Conservation (phyloP, 2,113 vertebrate species). For the Choloepus hoffmanni region DNA sequence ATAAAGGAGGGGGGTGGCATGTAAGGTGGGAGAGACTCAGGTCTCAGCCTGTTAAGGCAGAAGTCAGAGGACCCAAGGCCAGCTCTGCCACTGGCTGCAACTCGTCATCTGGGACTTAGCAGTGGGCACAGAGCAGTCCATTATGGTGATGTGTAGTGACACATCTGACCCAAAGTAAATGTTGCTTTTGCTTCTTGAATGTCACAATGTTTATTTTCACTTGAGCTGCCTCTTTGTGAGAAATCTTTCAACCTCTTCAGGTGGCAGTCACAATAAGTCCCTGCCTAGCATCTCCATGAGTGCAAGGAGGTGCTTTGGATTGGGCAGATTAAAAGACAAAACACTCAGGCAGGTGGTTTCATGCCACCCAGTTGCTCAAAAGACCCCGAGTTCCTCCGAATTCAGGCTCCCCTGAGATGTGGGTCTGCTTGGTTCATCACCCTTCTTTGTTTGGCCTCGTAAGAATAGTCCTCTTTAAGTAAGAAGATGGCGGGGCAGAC, state of each 20-base stretch:
- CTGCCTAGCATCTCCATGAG: conserved; percentile 8
- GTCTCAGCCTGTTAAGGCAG: neutral
- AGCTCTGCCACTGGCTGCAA: neutral
- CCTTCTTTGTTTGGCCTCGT: neutral
- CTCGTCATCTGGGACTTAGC: neutral
- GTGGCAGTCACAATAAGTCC: conserved; percentile 64
- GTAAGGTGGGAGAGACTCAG: neutral
- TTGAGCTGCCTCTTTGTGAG: conserved; percentile 42
- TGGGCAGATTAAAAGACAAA: conserved; percentile 15
- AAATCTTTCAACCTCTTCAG: conserved; percentile 56
- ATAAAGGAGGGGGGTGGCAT: neutral
- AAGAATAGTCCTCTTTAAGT: neutral
- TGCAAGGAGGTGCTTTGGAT: neutral
- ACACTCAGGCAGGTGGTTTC: neutral
- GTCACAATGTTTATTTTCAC: conserved; percentile 74
- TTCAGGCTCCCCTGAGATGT: neutral
- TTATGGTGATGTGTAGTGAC: neutral
- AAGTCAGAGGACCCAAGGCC: neutral
- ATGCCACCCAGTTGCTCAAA: neutral
- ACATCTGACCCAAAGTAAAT: conserved; percentile 28
- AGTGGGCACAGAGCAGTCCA: neutral
- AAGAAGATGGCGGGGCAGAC: neutral
- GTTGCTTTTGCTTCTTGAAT: conserved; percentile 57
- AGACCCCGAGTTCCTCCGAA: neutral
- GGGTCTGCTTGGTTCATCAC: neutral